Evolutionary conservation across 2,888 invertebrate genomes (phyloP).

Genomic region (Carterocephalus palaemon): DNA sequence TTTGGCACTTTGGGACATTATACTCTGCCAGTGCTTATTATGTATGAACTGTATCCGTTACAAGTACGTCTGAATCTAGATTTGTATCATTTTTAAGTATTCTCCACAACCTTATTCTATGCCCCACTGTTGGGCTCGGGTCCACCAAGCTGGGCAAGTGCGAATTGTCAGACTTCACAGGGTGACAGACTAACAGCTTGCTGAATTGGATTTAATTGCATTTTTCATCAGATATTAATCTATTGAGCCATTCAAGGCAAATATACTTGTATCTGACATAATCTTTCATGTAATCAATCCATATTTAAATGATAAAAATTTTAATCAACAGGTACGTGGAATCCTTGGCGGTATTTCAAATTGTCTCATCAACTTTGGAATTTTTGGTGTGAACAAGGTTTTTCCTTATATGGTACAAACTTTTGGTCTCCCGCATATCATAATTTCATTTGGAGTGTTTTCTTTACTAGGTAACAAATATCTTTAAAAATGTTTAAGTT

Average conservation of each 20-base stretch:
- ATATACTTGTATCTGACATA: no score
- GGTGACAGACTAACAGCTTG: no score
- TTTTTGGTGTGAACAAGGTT: conserved; percentile 41
- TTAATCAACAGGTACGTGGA: conserved; percentile 72
- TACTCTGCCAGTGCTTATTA: conserved; percentile 48
- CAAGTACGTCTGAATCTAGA: conserved; percentile 53
- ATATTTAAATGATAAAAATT: no score
- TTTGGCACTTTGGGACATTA: conserved; percentile 52
- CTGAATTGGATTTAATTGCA: no score
- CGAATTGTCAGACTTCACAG: no score
- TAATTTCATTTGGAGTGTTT: conserved; percentile 36
- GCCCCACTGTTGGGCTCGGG: no score
- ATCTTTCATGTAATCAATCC: no score
- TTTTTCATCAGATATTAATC: no score
- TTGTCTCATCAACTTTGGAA: conserved; percentile 42
- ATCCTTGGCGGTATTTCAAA: conserved; percentile 79
- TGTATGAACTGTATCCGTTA: conserved; percentile 56
- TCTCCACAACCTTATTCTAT: no score
- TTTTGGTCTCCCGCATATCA: conserved; percentile 31
- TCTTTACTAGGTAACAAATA: conserved; percentile 45
- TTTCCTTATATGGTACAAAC: conserved; percentile 37
- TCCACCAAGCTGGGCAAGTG: no score
- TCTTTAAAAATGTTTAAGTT: not conserved
- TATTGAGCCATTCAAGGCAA: no score
- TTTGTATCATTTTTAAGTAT: not conserved